Evolutionary conservation across 2,113 vertebrate genomes (phyloP).

Genomic region (Ranitomeya variabilis): DNA sequence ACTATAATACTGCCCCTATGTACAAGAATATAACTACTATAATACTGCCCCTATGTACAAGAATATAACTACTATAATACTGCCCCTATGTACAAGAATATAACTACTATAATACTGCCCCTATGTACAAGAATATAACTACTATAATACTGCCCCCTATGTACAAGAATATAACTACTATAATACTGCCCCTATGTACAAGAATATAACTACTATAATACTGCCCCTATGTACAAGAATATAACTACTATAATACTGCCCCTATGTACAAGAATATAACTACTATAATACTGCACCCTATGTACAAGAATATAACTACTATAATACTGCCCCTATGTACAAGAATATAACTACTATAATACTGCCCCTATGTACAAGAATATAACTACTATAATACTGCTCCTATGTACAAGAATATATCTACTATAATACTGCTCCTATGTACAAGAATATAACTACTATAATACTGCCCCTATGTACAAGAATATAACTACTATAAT

Average conservation of each 20-base stretch:
- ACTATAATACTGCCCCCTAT: constrained; percentile 1
- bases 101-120: neutral
- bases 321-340: neutral
- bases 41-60: neutral
- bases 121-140: constrained; percentile 5
- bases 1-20: neutral
- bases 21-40: neutral
- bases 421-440: constrained; percentile 5
- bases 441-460: neutral
- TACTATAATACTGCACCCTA: neutral
- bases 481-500: neutral
- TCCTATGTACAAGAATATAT: neutral
- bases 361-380: neutral
- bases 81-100: too few relatives aligned
- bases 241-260: neutral
- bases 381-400: constrained; percentile 16
- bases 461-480: neutral
- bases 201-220: too few relatives aligned
- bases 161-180: neutral
- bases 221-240: too few relatives aligned
- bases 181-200: neutral
- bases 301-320: neutral
- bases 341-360: constrained; percentile 6
- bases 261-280: neutral
- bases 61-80: neutral